Percentiles rank a stretch among this genome's conserved stretches.
These are phyloP conservation scores for Erebia epiphron DNA, from an alignment of 2,888 invertebrate genomes.

Conservation along the genomic window DNA sequence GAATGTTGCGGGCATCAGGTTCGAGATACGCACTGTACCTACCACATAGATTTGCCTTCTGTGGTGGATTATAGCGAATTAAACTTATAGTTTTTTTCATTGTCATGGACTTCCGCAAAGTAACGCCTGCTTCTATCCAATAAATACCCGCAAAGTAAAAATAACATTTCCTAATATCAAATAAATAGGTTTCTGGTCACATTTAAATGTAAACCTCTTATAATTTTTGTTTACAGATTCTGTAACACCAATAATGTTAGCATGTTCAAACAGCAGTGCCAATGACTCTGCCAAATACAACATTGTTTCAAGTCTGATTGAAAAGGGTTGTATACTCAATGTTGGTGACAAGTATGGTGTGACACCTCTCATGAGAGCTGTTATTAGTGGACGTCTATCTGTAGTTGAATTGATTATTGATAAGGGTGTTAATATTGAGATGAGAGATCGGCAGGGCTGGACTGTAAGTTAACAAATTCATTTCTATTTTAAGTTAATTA, in stretches of 20 bases:
- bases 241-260: conserved; percentile 85
- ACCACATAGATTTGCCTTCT: no score
- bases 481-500: neutral
- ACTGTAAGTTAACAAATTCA: conserved; percentile 70
- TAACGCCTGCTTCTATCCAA: no score
- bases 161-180: no score
- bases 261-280: conserved; percentile 83
- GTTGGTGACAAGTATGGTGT: conserved; percentile 82
- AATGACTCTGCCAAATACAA: conserved; percentile 65
- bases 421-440: conserved; percentile 78
- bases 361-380: conserved; percentile 86
- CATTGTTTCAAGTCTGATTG: conserved; percentile 77
- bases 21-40: no score
- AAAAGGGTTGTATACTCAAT: conserved; percentile 79
- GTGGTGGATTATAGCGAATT: no score
- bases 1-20: no score
- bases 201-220: no score
- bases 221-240: conserved; percentile 69
- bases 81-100: no score
- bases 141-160: no score
- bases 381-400: conserved; percentile 75
- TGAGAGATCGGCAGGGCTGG: conserved; percentile 84
- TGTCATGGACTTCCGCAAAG: no score
- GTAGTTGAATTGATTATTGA: conserved; percentile 81
- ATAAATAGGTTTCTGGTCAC: no score